A percentile compares a stretch with the other conserved stretches of the same genome.
phyloP scores from a whole-genome alignment of 2,888 invertebrate genomes.

The Drosophila imparisetae region DNA sequence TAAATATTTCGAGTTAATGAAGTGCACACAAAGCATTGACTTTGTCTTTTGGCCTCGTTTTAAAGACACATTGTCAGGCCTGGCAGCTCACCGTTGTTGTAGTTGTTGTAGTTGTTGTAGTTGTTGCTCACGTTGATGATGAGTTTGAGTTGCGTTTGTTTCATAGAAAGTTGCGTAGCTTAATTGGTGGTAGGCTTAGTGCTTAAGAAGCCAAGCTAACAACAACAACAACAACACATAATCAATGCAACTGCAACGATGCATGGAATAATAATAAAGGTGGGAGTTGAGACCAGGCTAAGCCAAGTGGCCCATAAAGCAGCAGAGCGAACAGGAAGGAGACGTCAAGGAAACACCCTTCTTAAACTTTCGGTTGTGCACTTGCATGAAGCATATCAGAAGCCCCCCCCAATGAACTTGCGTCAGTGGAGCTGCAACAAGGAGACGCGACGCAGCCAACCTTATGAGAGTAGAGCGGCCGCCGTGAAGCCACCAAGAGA shows the following conservation, averaged over 20 bases:
- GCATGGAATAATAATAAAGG: constrained; percentile 36
- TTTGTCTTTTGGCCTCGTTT: constrained; percentile 10
- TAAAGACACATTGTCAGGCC: background rate
- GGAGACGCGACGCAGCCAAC: background rate
- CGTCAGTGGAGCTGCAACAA: constrained; percentile 40
- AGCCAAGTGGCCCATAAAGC: constrained; percentile 9
- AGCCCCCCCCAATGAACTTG: constrained; percentile 39
- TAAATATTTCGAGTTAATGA: background rate
- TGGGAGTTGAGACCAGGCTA: constrained; percentile 30
- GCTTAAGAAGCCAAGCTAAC: constrained; percentile 4
- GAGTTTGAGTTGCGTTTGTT: constrained; percentile 39
- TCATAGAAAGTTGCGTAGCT: constrained; percentile 70
- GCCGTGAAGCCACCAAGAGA: constrained; percentile 61
- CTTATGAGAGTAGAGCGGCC: constrained; percentile 34
- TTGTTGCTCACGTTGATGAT: constrained; percentile 10
- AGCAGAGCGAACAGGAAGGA: background rate
- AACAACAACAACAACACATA: constrained; percentile 8
- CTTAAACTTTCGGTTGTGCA: constrained; percentile 25
- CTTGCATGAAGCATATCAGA: constrained; percentile 47
- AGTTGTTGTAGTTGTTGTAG: background rate
- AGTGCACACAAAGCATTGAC: constrained; percentile 2
- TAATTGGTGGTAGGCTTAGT: constrained; percentile 49
- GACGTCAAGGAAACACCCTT: constrained; percentile 8
- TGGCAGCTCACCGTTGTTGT: background rate
- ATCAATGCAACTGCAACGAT: constrained; percentile 33